phyloP scores from a whole-genome alignment of 2,113 vertebrate species.

The Hepsetus odoe region DNA sequence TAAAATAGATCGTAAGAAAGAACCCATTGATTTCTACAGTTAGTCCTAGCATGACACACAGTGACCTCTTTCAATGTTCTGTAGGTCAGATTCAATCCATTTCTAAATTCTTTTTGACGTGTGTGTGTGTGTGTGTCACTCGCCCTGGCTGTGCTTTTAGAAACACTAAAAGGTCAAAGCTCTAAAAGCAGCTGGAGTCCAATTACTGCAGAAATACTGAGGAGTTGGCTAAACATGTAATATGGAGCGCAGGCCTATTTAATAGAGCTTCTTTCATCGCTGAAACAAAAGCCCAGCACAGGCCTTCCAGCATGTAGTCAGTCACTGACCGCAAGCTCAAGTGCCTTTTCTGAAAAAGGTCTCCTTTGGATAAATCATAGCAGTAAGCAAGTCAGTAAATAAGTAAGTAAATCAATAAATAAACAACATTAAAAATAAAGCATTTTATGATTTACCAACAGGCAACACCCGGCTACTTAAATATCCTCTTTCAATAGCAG shows the following conservation, averaged over 20 bases:
- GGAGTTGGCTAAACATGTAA: slow-evolving; percentile 1
- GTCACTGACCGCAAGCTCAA: not conserved
- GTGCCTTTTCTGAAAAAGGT: slow-evolving; percentile 15
- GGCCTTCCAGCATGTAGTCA: not conserved
- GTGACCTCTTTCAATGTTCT: slow-evolving; percentile 5
- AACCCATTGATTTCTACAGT: slow-evolving; percentile 3
- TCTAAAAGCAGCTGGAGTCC: slow-evolving; percentile 21
- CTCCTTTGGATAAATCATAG: not conserved
- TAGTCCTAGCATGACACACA: slow-evolving; percentile 1
- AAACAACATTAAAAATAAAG: not conserved
- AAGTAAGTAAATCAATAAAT: too few species aligned
- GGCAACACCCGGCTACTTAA: not conserved
- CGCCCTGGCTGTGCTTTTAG: not conserved
- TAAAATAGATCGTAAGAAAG: not conserved
- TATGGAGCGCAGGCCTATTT: not conserved
- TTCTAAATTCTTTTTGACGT: slow-evolving; percentile 1
- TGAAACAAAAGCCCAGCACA: not conserved
- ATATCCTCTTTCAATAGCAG: not conserved
- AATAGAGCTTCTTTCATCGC: not conserved
- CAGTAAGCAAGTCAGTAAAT: slow-evolving; percentile 17
- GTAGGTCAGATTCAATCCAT: slow-evolving; percentile 24
- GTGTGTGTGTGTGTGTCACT: not conserved
- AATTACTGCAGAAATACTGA: slow-evolving; percentile 25
- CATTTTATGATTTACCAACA: not conserved
- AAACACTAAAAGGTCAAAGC: slow-evolving; percentile 33